phyloP scores from a whole-genome alignment of 1,140 invertebrate genomes.

The Brachionus calyciflorus region DNA sequence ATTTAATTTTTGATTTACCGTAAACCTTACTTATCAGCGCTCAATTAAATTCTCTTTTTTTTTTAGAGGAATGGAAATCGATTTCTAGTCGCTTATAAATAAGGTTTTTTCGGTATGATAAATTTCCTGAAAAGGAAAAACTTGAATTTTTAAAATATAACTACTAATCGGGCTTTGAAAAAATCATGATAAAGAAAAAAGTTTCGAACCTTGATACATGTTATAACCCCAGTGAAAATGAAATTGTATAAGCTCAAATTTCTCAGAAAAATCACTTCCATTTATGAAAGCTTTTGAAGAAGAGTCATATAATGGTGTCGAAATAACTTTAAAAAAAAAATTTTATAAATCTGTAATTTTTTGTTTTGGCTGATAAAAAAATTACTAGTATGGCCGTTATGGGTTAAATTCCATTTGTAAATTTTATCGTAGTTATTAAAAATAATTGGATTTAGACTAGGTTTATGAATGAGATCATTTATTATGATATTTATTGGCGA shows the following conservation, averaged over 20 bases:
- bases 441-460: constrained; percentile 48
- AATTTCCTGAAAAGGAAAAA: too few relatives aligned
- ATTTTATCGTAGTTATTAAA: constrained; percentile 48
- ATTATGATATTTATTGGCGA: constrained; percentile 46
- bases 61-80: too few relatives aligned
- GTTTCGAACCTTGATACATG: constrained; percentile 41
- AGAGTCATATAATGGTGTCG: neutral
- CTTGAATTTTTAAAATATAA: too few relatives aligned
- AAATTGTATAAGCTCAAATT: constrained; percentile 2
- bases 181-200: neutral
- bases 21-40: too few relatives aligned
- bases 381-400: neutral
- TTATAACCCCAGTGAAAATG: constrained; percentile 46
- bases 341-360: neutral
- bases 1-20: too few relatives aligned
- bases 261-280: constrained; percentile 29
- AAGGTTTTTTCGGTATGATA: too few relatives aligned
- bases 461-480: constrained; percentile 48
- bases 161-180: too few relatives aligned
- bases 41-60: too few relatives aligned
- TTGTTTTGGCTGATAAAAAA: neutral
- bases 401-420: constrained; percentile 47
- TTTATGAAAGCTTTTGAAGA: neutral
- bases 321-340: neutral
- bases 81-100: too few relatives aligned